phyloP scores from a whole-genome alignment of 1,140 invertebrate species.

The Fragariocoptes setiger region DNA sequence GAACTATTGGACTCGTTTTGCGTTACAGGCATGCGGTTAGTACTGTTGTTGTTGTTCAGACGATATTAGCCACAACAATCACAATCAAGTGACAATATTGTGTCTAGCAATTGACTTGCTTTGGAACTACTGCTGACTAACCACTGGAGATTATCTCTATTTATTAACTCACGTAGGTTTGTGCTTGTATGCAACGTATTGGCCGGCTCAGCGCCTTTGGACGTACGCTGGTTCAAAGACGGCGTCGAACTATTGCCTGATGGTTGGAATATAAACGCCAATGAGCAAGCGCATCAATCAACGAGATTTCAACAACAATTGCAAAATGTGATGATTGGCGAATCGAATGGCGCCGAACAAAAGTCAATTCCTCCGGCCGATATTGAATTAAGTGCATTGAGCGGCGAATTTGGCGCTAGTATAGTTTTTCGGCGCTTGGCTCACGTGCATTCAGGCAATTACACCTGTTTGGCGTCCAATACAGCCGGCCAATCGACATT shows the following conservation, averaged over 20 bases:
- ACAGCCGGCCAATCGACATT: constrained; percentile 40
- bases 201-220: background rate
- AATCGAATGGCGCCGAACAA: background rate
- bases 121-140: no score
- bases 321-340: background rate
- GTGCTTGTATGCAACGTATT: background rate
- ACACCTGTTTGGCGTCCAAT: constrained; percentile 45
- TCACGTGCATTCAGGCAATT: constrained; percentile 30
- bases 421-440: background rate
- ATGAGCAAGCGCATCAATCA: background rate
- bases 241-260: background rate
- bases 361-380: no score
- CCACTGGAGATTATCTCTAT: no score
- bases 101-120: no score
- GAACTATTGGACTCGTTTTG: no score
- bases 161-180: no score
- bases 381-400: background rate
- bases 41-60: no score
- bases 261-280: no score
- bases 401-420: background rate
- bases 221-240: background rate
- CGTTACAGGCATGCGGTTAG: no score
- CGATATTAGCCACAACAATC: no score
- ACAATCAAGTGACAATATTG: no score
- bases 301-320: background rate